Evolutionary conservation across 2,113 vertebrate genomes (phyloP).

Genomic region (Bubo bubo): DNA sequence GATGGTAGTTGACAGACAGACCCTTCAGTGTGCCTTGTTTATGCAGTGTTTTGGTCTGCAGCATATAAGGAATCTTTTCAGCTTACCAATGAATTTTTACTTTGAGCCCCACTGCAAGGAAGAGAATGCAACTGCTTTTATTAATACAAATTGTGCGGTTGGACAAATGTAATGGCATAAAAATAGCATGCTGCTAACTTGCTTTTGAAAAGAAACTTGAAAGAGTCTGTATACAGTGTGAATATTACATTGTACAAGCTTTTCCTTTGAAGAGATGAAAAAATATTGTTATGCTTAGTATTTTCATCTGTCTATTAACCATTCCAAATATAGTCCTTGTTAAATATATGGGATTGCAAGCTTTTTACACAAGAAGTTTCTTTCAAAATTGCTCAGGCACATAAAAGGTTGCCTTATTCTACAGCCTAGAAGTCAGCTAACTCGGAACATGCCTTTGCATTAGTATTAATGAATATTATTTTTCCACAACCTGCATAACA

Average conservation of each 20-base stretch:
- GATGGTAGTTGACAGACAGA: background rate
- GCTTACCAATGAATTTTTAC: slow-evolving; percentile 13
- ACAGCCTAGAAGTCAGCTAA: background rate
- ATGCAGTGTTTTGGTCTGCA: slow-evolving; percentile 31
- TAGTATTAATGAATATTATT: slow-evolving; percentile 9
- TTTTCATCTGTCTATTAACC: slow-evolving; percentile 47
- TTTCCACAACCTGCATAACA: background rate
- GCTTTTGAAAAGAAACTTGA: slow-evolving; percentile 53
- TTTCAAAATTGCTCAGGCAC: background rate
- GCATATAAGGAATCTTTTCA: background rate
- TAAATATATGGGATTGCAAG: slow-evolving; percentile 15
- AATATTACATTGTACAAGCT: slow-evolving; percentile 4
- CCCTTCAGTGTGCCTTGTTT: slow-evolving; percentile 26
- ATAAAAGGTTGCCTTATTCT: slow-evolving; percentile 28
- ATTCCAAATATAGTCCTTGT: slow-evolving; percentile 28
- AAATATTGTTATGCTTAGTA: slow-evolving; percentile 41
- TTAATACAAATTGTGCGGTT: slow-evolving; percentile 28
- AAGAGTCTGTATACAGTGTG: slow-evolving; percentile 12
- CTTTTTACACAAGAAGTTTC: slow-evolving; percentile 7
- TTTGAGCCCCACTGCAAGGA: slow-evolving; percentile 20
- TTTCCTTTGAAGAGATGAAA: slow-evolving; percentile 44
- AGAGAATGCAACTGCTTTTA: slow-evolving; percentile 28
- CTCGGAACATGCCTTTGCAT: background rate
- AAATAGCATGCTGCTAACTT: slow-evolving; percentile 48
- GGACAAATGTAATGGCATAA: slow-evolving; percentile 56